Base-by-base conservation (phyloP, 2,113 vertebrate species). In the Arenaria interpres region DNA sequence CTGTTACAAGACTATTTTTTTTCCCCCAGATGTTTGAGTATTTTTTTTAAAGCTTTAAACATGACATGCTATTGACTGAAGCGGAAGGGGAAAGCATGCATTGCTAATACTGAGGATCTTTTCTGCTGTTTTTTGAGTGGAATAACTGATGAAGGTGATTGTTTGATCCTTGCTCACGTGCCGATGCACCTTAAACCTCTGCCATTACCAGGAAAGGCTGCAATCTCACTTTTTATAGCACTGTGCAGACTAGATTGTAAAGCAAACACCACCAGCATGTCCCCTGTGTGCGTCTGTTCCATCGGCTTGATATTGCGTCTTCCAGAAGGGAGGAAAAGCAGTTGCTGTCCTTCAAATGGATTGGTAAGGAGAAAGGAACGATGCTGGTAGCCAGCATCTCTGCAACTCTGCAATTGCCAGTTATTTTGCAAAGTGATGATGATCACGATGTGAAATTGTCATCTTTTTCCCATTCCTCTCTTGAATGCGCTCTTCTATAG, bases 361-460 rank as follows among this genome's bases (percentile, higher is more conserved):
- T 67, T 28, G 41, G 17, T 22, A 67, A 84, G 48, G 62, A 86
- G n/a, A 86, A 72, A 19, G 22, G 59, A 77, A 6, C n/a, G n/a
- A 2, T 27, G 11, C 25, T 73, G 50, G 32, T 80, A 37, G 9
- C 27, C 23, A 83, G 43, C 57, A 18, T 69, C 7, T 6, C 27
- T 90, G 45, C 33, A 66, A 12, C 22, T 85, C 11, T 67, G n/a
- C 60, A 41, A 30, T 54, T 74, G n/a, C 37, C 4, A 25, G 14
- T 12, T 92, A 0, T 82, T 85, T 79, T 59, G 37, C 43, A 28
- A 59, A 88, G 60, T 35, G 30, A 30, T 54, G 6, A 22, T 30
- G 64, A 8, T 54, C 23, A 13, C 1, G 1, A 33, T 57, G 17
- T 63, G 43, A 59, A 78, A 63, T 59, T 3, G 1, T 73, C 0